A percentile compares a stretch with the other conserved stretches of the same genome.
phyloP scores from a whole-genome alignment of 2,113 vertebrate genomes.

The Perca flavescens region DNA sequence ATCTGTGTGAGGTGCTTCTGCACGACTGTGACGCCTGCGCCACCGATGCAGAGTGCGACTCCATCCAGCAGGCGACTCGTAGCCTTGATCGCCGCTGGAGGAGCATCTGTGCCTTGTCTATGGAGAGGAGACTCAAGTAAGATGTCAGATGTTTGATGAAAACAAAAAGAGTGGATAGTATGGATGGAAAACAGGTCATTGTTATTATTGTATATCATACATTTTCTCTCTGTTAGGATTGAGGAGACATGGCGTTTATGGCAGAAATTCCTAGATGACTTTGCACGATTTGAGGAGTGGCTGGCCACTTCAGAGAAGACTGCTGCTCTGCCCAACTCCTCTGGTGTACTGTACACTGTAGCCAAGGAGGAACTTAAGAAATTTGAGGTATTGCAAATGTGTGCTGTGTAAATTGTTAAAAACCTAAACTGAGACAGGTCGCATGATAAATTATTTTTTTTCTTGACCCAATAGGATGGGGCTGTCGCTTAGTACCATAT shows the following conservation, averaged over 20 bases:
- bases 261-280: slow-evolving; percentile 98
- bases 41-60: slow-evolving; percentile 94
- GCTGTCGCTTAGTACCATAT: not conserved
- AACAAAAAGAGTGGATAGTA: not conserved
- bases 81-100: slow-evolving; percentile 97
- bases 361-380: slow-evolving; percentile 99
- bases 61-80: slow-evolving; percentile 96
- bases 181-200: not conserved
- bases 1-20: slow-evolving; percentile 96
- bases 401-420: not conserved
- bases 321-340: slow-evolving; percentile 94
- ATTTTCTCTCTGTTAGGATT: slow-evolving; percentile 84
- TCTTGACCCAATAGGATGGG: not conserved
- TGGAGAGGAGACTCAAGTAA: slow-evolving; percentile 96
- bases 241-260: slow-evolving; percentile 97
- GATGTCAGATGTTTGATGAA: slow-evolving; percentile 2
- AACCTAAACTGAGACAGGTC: not conserved
- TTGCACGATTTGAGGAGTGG: slow-evolving; percentile 94
- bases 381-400: slow-evolving; percentile 88
- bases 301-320: slow-evolving; percentile 90
- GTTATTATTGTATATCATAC: not conserved
- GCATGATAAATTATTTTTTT: not conserved
- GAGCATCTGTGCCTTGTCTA: slow-evolving; percentile 96
- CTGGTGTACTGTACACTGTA: slow-evolving; percentile 93
- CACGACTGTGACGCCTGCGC: slow-evolving; percentile 98